Conservation (phyloP, 2,113 vertebrate species). For the Callochromis pleurospilus region DNA sequence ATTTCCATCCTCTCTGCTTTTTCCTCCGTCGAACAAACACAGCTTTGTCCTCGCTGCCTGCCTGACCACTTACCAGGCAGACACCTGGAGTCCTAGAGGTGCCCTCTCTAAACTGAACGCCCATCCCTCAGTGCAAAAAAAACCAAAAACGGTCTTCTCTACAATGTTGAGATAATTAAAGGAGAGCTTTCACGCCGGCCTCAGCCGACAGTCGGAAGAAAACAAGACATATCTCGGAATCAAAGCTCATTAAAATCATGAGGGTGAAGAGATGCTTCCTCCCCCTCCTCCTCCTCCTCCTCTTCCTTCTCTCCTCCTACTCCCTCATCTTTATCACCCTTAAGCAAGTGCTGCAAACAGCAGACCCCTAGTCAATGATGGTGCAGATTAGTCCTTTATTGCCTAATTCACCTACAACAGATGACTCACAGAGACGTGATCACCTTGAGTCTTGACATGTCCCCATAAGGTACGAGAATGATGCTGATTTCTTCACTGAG, state of each 20-base stretch:
- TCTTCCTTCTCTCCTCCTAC: not conserved
- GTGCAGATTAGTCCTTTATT: conserved; percentile 57
- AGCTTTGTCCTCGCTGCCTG: conserved; percentile 72
- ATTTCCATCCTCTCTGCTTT: conserved; percentile 69
- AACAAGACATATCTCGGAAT: conserved; percentile 49
- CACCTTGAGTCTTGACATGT: conserved; percentile 50
- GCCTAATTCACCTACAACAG: conserved; percentile 51
- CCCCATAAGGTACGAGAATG: conserved; percentile 23
- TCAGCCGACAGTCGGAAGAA: conserved; percentile 36
- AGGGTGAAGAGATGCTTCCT: conserved; percentile 44
- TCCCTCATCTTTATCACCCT: conserved; percentile 47
- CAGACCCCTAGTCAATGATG: conserved; percentile 42
- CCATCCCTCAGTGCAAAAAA: conserved; percentile 44
- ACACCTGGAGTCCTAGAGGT: conserved; percentile 61
- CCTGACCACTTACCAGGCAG: conserved; percentile 70
- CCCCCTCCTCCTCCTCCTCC: not conserved
- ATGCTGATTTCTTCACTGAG: conserved; percentile 39
- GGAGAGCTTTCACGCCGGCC: conserved; percentile 30
- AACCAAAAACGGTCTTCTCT: not conserved
- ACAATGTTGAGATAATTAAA: conserved; percentile 52
- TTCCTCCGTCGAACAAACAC: conserved; percentile 64
- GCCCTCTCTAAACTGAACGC: conserved; percentile 50
- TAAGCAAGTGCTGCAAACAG: conserved; percentile 50
- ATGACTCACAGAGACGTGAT: conserved; percentile 19
- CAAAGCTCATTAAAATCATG: conserved; percentile 60